Conservation (phyloP, 92 coral and sea anemone species). For the Micromussa lordhowensis region DNA sequence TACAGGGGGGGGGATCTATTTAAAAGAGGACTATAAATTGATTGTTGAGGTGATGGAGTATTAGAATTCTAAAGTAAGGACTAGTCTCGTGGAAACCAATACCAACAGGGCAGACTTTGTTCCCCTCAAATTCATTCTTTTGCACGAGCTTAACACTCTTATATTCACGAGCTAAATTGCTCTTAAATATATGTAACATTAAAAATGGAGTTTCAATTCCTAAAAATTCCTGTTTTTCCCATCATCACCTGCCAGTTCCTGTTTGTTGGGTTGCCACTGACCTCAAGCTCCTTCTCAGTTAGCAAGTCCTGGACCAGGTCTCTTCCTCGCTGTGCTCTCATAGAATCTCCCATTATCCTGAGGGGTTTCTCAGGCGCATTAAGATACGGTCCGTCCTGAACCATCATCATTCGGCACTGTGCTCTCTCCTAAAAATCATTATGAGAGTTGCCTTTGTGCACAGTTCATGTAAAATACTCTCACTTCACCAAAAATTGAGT, state of each 20-base stretch:
- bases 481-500: no score
- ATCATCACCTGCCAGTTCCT: constrained; percentile 48
- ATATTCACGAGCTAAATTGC: no score
- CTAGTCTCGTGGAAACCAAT: not conserved
- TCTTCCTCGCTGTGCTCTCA: constrained; percentile 94
- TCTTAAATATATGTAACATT: not conserved
- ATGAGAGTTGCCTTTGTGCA: not conserved
- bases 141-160: not conserved
- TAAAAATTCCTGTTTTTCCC: not conserved
- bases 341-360: constrained; percentile 94
- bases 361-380: constrained; percentile 98
- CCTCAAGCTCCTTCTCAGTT: constrained; percentile 98
- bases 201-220: not conserved
- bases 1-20: no score
- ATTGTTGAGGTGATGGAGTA: no score
- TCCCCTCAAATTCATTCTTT: not conserved
- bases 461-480: no score
- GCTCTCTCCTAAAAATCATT: constrained; percentile 86
- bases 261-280: constrained; percentile 35
- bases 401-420: constrained; percentile 98
- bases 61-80: not conserved
- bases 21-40: no score
- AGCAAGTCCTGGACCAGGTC: constrained; percentile 96
- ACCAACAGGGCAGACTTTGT: not conserved
- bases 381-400: constrained; percentile 93